Percentiles rank a stretch among this genome's conserved stretches.
These are phyloP conservation scores for Nebria ingens DNA, from an alignment of 1,140 invertebrate genomes.

Conservation along the genomic window DNA sequence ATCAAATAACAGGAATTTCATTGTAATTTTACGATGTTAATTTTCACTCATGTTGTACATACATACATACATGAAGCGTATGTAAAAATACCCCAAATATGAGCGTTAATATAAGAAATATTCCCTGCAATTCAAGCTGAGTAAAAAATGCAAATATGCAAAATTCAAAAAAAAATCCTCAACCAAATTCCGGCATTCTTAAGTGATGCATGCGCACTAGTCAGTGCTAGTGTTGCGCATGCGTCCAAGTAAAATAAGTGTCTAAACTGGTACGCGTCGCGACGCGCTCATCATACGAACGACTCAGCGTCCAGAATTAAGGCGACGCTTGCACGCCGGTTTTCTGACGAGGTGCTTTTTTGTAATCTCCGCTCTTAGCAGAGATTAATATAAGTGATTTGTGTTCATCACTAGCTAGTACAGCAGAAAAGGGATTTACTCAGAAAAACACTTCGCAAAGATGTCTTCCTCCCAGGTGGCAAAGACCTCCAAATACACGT, in stretches of 20 bases:
- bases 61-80: neutral
- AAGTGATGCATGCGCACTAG: slow-evolving; percentile 22
- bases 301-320: slow-evolving; percentile 32
- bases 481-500: slow-evolving; percentile 81
- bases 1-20: neutral
- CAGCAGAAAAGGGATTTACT: slow-evolving; percentile 14
- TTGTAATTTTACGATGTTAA: neutral
- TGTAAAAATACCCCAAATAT: neutral
- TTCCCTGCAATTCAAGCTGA: neutral
- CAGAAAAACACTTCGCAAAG: slow-evolving; percentile 11
- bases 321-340: slow-evolving; percentile 32
- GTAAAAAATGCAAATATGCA: slow-evolving; percentile 7
- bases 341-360: neutral
- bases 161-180: slow-evolving; percentile 18
- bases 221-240: slow-evolving; percentile 10
- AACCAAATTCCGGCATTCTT: slow-evolving; percentile 23
- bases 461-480: slow-evolving; percentile 61
- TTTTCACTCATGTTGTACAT: neutral
- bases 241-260: slow-evolving; percentile 16
- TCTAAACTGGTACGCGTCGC: slow-evolving; percentile 25
- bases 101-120: neutral
- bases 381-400: neutral
- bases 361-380: no score
- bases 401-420: neutral
- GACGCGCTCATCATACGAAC: slow-evolving; percentile 33